Evolutionary conservation across 2,797 vertebrate species (phyloP).

Genomic region (Pristis pectinata): DNA sequence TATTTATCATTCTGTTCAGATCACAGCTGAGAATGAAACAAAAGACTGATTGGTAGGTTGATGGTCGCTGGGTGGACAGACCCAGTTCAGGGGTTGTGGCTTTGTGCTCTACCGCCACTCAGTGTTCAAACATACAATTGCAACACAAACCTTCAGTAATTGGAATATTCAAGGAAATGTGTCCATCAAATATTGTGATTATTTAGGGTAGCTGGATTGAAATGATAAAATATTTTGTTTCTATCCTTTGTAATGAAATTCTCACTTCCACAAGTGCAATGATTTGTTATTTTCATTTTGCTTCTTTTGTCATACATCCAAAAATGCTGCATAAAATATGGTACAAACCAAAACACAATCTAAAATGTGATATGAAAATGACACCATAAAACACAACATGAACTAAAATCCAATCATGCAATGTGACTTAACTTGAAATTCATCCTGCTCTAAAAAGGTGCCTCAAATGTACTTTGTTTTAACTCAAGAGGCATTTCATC

Average conservation of each 20-base stretch:
- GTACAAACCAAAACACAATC: not conserved
- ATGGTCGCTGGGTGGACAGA: not conserved
- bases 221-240: not conserved
- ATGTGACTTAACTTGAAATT: not conserved
- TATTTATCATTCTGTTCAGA: not conserved
- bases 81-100: not conserved
- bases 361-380: too few relatives aligned
- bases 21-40: not conserved
- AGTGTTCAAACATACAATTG: not conserved
- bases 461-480: too few relatives aligned
- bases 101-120: slow-evolving; percentile 16
- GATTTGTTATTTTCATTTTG: not conserved
- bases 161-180: not conserved
- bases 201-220: not conserved
- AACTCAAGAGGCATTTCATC: too few relatives aligned
- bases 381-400: too few relatives aligned
- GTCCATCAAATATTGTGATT: not conserved
- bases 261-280: not conserved
- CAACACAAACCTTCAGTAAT: not conserved
- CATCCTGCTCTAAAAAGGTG: not conserved
- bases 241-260: not conserved
- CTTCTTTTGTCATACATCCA: not conserved
- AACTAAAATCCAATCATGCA: not conserved
- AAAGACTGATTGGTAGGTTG: not conserved
- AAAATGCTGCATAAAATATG: not conserved